Conservation (phyloP, 2,797 vertebrate species). For the Tapera naevia region DNA sequence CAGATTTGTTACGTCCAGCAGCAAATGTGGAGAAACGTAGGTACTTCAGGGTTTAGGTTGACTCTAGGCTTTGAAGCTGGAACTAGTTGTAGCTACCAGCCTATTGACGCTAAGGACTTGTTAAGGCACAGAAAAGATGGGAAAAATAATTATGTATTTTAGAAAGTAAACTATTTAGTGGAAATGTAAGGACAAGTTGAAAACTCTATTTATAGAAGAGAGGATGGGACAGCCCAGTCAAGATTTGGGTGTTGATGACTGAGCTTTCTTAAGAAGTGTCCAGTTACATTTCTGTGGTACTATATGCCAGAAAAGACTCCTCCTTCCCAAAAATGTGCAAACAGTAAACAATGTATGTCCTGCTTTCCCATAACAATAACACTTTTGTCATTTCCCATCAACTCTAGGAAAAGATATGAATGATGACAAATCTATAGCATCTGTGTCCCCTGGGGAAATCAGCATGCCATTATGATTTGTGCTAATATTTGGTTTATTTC, state of each 20-base stretch:
- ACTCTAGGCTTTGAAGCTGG: background rate
- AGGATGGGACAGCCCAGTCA: background rate
- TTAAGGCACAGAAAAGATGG: background rate
- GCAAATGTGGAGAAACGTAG: background rate
- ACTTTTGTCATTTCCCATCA: background rate
- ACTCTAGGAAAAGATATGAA: background rate
- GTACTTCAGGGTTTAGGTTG: background rate
- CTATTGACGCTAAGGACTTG: background rate
- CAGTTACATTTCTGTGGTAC: background rate
- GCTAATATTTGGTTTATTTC: background rate
- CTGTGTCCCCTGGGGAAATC: background rate
- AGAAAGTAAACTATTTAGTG: background rate
- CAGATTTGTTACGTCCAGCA: background rate
- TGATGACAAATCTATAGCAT: background rate
- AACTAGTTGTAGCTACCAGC: background rate
- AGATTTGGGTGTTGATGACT: background rate
- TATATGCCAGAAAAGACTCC: background rate
- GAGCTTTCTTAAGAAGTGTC: background rate
- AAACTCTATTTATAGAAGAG: background rate
- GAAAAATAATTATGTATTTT: background rate
- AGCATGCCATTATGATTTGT: background rate
- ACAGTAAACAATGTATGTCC: background rate
- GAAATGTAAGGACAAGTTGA: background rate
- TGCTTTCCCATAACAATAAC: background rate
- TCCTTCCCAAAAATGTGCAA: rapidly evolving